Conservation (phyloP, 2,113 vertebrate genomes). For the Oryzias curvinotus region DNA sequence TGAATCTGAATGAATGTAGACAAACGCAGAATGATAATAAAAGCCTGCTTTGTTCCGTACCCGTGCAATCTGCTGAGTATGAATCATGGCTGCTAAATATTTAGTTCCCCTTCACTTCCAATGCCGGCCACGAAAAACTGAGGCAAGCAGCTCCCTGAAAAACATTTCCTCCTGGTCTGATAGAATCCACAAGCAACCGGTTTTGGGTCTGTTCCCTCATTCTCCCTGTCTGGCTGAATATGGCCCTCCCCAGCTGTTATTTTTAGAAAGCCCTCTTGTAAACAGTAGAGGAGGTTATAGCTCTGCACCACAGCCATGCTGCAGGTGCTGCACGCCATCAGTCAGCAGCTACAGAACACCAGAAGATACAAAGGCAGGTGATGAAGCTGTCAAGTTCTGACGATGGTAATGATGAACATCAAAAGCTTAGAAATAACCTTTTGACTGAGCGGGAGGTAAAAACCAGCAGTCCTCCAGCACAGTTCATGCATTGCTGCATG, state of each 20-base stretch:
- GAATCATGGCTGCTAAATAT: conserved; percentile 65
- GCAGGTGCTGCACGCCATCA: conserved; percentile 59
- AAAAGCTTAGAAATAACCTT: too few species aligned
- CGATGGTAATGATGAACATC: too few species aligned
- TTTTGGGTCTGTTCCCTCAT: conserved; percentile 61
- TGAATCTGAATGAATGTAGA: conserved; percentile 4
- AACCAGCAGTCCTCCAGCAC: conserved; percentile 3
- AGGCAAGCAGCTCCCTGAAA: conserved; percentile 42
- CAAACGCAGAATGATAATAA: conserved; percentile 17
- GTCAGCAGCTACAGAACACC: not conserved
- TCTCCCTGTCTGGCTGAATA: conserved; percentile 57
- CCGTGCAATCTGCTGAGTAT: conserved; percentile 51
- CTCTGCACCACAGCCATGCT: conserved; percentile 49
- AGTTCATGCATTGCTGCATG: conserved; percentile 9
- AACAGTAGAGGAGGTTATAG: conserved; percentile 56
- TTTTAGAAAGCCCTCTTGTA: conserved; percentile 64
- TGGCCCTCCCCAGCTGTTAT: conserved; percentile 62
- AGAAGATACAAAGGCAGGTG: too few species aligned
- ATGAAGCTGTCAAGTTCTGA: too few species aligned
- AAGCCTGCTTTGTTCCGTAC: conserved; percentile 22
- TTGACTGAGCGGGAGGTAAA: conserved; percentile 4
- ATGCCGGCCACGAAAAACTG: conserved; percentile 49
- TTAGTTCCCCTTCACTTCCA: conserved; percentile 35
- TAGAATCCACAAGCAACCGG: conserved; percentile 63
- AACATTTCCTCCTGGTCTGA: conserved; percentile 55